Evolutionary conservation across 2,888 invertebrate genomes (phyloP).

Genomic region (Latrodectus elegans): DNA sequence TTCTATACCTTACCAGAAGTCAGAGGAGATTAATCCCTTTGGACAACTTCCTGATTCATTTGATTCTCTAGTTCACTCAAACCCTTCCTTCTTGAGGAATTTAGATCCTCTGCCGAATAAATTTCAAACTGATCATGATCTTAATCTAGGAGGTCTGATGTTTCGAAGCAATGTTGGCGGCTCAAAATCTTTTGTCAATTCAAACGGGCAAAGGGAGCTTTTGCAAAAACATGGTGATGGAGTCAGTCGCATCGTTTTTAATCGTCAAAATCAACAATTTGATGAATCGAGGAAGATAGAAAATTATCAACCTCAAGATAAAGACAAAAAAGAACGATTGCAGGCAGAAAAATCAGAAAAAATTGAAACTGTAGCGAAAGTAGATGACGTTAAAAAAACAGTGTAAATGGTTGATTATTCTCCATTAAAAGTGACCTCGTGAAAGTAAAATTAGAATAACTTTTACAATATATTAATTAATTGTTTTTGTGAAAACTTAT

Average conservation of each 20-base stretch:
- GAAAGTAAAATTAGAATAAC: too few relatives aligned
- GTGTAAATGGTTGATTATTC: too few relatives aligned
- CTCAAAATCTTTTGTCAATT: conserved; percentile 22
- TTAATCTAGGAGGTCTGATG: conserved; percentile 21
- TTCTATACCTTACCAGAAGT: neutral
- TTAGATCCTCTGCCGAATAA: neutral
- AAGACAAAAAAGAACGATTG: neutral
- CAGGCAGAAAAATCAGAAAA: conserved; percentile 15
- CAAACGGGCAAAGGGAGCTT: conserved; percentile 35
- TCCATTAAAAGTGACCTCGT: too few relatives aligned
- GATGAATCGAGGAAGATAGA: conserved; percentile 8
- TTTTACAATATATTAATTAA: too few relatives aligned
- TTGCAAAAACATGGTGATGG: conserved; percentile 55
- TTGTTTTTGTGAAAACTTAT: too few relatives aligned
- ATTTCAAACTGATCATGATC: conserved; percentile 3
- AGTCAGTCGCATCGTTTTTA: conserved; percentile 49
- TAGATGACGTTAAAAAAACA: neutral
- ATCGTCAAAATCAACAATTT: neutral
- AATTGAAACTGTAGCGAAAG: conserved; percentile 1
- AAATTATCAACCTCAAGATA: neutral
- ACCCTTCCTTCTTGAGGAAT: conserved; percentile 37
- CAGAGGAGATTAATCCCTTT: neutral
- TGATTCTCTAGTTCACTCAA: conserved; percentile 21
- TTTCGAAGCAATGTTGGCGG: conserved; percentile 19
- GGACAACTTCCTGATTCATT: conserved; percentile 38